Base-by-base conservation (phyloP, 2,888 invertebrate genomes). In the Caenorhabditis panamensis region DNA sequence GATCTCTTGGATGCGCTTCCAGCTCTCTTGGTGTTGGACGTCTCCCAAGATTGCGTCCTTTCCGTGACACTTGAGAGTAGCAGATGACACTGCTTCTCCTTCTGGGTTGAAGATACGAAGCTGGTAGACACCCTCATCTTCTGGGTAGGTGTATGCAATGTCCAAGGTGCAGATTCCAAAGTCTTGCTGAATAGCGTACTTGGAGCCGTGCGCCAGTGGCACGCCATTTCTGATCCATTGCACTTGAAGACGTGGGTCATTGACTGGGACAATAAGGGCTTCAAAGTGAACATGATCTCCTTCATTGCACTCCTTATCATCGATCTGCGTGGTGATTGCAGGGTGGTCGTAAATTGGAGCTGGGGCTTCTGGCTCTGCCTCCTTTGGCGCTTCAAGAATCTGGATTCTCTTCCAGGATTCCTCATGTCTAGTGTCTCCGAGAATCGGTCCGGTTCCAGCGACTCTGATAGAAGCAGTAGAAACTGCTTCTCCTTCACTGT, bases 71-170 rank as follows among this genome's bases (percentile, higher is more conserved):
- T 88, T 88, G 16, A 98, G 93, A 1, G 96, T 95, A 9, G 97
- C 96, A 8, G 96, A 96, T 49, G 96, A 96, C 0, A 96, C 95
- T 26, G 97, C 97, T 93, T 97, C 96, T 69, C 97, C 98, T 69
- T 96, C 93, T 87, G 96, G 96, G 89, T 97, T 96, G 71, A 91
- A 91, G 47, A 97, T 96, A 75, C 96, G 94, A 91, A 97, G 96
- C 1, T 96, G 97, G 92, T 97, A 97, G 47, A 96, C 96, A 56
- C 97, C 97, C 1, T 96, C 96, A 92, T 98, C 98, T 92, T 96
- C 96, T 24, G 96, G 96, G 73, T 79, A 89, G 6, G 91, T 85
- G 88, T 95, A 95, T 66, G 93, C 94, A 82, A 96, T 94, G 90
- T 96, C 96, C 88, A 99, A 93, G 24, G 96, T 94, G 13, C 97